Conservation (phyloP, 2,113 vertebrate species). For the Marcusenius ussheri region DNA sequence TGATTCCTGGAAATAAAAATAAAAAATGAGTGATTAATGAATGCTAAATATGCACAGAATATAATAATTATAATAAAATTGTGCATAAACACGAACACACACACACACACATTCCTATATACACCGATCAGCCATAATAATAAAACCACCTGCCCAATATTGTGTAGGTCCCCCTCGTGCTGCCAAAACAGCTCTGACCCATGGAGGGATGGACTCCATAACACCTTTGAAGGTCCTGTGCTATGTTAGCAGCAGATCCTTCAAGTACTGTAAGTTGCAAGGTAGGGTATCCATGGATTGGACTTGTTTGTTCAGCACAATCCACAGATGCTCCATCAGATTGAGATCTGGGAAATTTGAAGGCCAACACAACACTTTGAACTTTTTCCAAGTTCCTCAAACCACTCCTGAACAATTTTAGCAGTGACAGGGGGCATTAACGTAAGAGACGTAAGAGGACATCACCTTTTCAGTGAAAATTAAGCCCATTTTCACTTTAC, state of each 20-base stretch:
- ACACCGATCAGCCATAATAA: neutral
- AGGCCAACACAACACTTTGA: neutral
- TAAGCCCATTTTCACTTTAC: too few species aligned
- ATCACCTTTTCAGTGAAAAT: too few species aligned
- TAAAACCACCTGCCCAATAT: neutral
- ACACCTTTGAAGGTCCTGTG: neutral
- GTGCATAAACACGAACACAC: neutral
- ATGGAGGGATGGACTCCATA: neutral
- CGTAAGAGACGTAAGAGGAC: too few species aligned
- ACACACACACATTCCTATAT: neutral
- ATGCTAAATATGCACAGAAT: neutral
- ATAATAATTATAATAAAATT: neutral
- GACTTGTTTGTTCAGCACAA: neutral
- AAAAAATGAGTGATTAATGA: neutral
- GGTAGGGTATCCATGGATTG: neutral
- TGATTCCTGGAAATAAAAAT: slow-evolving; percentile 46
- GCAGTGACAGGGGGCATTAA: neutral
- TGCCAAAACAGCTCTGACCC: neutral
- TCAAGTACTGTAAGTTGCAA: neutral
- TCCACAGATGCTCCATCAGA: too few species aligned
- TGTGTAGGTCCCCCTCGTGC: neutral
- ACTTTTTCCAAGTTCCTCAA: neutral
- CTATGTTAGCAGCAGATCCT: neutral
- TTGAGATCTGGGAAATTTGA: neutral
- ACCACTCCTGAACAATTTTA: neutral